A percentile compares a stretch with the other conserved stretches of the same genome.
Evolutionary conservation across 2,888 invertebrate genomes (phyloP).

Genomic region (Helleia helle): DNA sequence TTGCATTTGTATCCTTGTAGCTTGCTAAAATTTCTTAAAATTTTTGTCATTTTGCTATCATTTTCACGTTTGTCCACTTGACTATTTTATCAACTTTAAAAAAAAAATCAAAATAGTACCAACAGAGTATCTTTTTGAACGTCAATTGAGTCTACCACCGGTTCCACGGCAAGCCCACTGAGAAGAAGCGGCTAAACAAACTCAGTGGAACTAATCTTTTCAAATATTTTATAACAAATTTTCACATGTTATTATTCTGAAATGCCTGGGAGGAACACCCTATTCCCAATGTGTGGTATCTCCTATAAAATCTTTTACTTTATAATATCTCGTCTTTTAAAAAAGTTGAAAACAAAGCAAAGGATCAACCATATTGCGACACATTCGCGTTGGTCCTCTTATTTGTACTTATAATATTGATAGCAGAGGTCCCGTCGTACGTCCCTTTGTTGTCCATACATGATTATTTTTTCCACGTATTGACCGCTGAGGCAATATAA

Average conservation of each 20-base stretch:
- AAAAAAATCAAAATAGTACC: too few species aligned
- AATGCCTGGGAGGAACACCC: too few species aligned
- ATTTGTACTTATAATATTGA: conserved; percentile 13
- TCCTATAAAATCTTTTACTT: too few species aligned
- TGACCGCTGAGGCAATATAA: background rate
- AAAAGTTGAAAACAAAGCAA: conserved; percentile 12
- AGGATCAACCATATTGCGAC: conserved; percentile 10
- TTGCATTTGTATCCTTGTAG: conserved; percentile 37
- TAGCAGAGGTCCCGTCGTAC: conserved; percentile 9
- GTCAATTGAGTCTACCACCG: too few species aligned
- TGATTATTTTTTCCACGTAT: conserved; percentile 8
- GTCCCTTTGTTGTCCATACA: conserved; percentile 3
- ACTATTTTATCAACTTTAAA: background rate
- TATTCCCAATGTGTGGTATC: too few species aligned
- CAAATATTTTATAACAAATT: too few species aligned
- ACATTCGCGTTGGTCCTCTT: conserved; percentile 15
- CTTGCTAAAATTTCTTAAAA: conserved; percentile 2
- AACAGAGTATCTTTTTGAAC: too few species aligned
- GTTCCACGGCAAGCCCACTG: too few species aligned
- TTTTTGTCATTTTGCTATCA: background rate
- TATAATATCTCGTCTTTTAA: background rate
- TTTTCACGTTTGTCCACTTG: conserved; percentile 6
- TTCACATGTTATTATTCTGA: too few species aligned
- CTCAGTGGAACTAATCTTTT: too few species aligned
- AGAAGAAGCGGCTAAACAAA: too few species aligned